Evolutionary conservation across 2,113 vertebrate genomes (phyloP).

Genomic region (Solea senegalensis): DNA sequence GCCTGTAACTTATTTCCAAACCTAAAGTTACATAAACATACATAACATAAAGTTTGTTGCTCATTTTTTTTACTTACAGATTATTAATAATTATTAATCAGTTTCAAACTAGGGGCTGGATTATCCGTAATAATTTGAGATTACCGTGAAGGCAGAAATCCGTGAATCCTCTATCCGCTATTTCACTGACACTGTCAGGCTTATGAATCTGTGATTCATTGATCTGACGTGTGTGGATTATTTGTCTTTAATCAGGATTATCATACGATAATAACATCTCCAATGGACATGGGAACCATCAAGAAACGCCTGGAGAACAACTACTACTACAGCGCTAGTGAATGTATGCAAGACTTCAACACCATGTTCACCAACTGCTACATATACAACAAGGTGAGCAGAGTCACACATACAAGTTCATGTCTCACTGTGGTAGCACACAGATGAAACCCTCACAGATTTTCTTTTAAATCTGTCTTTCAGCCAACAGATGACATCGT

Average conservation of each 20-base stretch:
- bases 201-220: neutral
- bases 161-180: too few relatives aligned
- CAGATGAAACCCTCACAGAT: neutral
- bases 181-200: too few relatives aligned
- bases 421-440: fast-evolving
- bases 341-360: slow-evolving; percentile 99
- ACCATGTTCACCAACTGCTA: slow-evolving; percentile 99
- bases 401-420: neutral
- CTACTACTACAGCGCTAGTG: slow-evolving; percentile 94
- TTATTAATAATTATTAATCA: too few relatives aligned
- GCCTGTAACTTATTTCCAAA: too few relatives aligned
- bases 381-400: slow-evolving; percentile 95
- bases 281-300: slow-evolving; percentile 98
- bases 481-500: slow-evolving; percentile 98
- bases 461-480: slow-evolving; percentile 18
- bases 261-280: slow-evolving; percentile 94
- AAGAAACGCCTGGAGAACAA: slow-evolving; percentile 94
- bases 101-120: too few relatives aligned
- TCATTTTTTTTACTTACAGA: too few relatives aligned
- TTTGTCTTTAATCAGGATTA: slow-evolving; percentile 86
- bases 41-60: too few relatives aligned
- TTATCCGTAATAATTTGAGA: too few relatives aligned
- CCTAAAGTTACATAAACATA: too few relatives aligned
- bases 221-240: neutral
- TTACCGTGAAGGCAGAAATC: too few relatives aligned